phyloP scores from a whole-genome alignment of 2,113 vertebrate genomes.

The Heloderma charlesbogerti region DNA sequence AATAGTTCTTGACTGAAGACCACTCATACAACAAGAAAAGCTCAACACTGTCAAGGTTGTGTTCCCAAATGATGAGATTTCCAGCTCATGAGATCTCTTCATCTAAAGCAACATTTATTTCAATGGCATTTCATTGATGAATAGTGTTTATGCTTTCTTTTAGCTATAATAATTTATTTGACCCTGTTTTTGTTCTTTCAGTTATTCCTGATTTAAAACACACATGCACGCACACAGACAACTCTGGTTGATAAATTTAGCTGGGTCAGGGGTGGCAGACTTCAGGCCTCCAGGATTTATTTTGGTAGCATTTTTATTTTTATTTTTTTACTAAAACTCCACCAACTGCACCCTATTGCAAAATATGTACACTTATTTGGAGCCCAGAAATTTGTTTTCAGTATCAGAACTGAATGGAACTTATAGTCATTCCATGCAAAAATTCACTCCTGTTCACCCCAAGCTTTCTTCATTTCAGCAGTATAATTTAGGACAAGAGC shows the following conservation, averaged over 20 bases:
- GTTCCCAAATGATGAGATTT: constrained; percentile 46
- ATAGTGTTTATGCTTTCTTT: neutral
- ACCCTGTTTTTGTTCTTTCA: constrained; percentile 11
- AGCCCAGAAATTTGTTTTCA: too few species aligned
- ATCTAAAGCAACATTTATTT: constrained; percentile 16
- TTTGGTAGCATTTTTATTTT: too few species aligned
- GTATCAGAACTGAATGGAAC: too few species aligned
- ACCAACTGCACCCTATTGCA: too few species aligned
- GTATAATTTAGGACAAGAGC: too few species aligned
- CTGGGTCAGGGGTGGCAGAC: neutral
- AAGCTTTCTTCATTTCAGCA: too few species aligned
- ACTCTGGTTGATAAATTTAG: neutral
- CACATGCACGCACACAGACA: neutral
- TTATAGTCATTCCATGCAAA: too few species aligned
- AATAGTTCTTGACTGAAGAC: constrained; percentile 15
- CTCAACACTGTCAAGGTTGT: constrained; percentile 35
- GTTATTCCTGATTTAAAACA: neutral
- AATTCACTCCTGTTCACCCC: too few species aligned
- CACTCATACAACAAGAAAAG: constrained; percentile 10
- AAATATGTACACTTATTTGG: too few species aligned
- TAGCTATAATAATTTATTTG: neutral
- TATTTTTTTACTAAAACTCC: too few species aligned
- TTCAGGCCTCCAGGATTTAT: too few species aligned
- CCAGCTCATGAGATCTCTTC: constrained; percentile 38
- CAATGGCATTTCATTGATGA: constrained; percentile 21